Conservation (phyloP, 2,888 invertebrate genomes). For the Calameuta filiformis region DNA sequence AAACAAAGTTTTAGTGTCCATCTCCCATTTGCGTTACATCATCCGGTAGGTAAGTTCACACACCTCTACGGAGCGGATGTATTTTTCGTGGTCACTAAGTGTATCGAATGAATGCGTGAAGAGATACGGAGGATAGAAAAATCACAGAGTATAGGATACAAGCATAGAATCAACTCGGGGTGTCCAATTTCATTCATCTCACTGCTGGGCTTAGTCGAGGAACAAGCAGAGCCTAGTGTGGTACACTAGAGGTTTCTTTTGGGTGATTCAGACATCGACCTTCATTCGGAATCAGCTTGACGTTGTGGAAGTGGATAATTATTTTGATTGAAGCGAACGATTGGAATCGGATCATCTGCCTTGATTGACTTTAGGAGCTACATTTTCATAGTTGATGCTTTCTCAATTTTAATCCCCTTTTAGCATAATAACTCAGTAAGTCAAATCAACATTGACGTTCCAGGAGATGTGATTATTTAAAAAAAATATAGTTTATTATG, state of each 20-base stretch:
- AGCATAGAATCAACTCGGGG: background rate
- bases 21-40: slow-evolving; percentile 15
- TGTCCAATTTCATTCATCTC: slow-evolving; percentile 5
- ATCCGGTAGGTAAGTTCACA: slow-evolving; percentile 17
- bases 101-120: slow-evolving; percentile 5
- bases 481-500: background rate
- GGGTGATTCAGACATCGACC: background rate
- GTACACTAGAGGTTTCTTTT: background rate
- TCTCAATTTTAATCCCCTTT: background rate
- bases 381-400: background rate
- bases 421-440: background rate
- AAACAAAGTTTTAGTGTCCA: slow-evolving; percentile 4
- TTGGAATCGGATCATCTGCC: background rate
- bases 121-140: background rate
- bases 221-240: background rate
- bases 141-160: background rate
- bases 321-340: background rate
- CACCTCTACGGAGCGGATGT: slow-evolving; percentile 10
- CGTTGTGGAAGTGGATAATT: background rate
- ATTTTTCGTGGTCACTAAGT: slow-evolving; percentile 7
- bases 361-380: background rate
- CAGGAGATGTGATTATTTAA: background rate
- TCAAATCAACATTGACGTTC: background rate
- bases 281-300: background rate
- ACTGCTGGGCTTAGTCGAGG: background rate